phyloP scores from a whole-genome alignment of 2,797 vertebrate species.

The Paratrypauchen microcephalus region DNA sequence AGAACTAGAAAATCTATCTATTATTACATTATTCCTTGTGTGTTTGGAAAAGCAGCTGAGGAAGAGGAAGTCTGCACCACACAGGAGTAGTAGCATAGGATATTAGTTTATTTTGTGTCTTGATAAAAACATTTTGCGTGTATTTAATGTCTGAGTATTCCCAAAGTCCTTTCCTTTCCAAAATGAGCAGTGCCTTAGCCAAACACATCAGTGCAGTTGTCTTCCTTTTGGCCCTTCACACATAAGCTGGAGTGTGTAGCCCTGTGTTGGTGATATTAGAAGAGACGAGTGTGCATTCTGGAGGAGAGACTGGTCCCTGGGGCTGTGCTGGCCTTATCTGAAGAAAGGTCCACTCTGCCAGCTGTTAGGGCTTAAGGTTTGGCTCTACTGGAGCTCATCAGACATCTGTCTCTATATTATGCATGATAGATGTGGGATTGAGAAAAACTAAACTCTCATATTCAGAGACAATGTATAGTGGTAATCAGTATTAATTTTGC shows the following conservation, averaged over 20 bases:
- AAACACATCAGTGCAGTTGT: background rate
- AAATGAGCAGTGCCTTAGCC: conserved; percentile 33
- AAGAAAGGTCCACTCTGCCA: conserved; percentile 39
- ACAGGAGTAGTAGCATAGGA: conserved; percentile 25
- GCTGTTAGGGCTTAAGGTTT: conserved; percentile 49
- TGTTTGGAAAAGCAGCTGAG: conserved; percentile 47
- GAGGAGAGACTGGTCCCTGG: conserved; percentile 28
- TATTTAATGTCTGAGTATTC: conserved; percentile 45
- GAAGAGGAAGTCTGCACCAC: conserved; percentile 35
- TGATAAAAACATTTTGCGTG: conserved; percentile 19
- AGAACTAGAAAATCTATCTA: no score
- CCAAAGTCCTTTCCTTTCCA: conserved; percentile 28
- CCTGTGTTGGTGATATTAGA: conserved; percentile 17
- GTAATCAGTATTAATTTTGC: no score
- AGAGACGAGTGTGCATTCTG: conserved; percentile 16
- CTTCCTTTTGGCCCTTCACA: conserved; percentile 29
- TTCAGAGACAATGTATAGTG: no score
- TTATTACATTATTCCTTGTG: background rate
- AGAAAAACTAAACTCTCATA: background rate
- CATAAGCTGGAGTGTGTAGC: conserved; percentile 35
- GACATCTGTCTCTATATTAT: conserved; percentile 56
- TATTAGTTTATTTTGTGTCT: conserved; percentile 13
- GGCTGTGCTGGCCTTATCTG: conserved; percentile 41
- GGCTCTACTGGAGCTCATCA: conserved; percentile 42
- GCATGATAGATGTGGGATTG: background rate